Base-by-base conservation (phyloP, 2,113 vertebrate genomes). In the Litocranius walleri region DNA sequence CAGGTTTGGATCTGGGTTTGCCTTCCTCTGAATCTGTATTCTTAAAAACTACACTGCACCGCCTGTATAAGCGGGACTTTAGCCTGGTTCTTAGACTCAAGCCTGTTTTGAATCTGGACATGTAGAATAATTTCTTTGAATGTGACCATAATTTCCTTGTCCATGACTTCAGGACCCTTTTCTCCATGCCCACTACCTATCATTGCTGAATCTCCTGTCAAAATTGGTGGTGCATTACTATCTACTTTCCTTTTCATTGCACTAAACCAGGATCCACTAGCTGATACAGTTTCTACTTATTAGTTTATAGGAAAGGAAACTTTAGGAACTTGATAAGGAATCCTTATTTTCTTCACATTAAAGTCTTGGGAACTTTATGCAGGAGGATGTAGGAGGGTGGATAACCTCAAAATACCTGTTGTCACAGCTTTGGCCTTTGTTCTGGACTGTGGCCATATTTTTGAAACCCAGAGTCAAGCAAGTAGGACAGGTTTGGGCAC, bases 401-500 rank as follows among this genome's bases (percentile, higher is more conserved):
- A 45, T 48, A 97, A 50, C 3, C 3, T 92, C 81, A 94, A 89
- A 88, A 87, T 19, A 82, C 50, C 36, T 83, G 92, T 91, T 52
- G 48, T 77, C 64, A 96, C 88, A 82, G 95, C 88, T 81, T 84
- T 59, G 43, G 16, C 16, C 74, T 95, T 88, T 4, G 3, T 90
- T 96, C 54, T 96, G 87, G 90, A 84, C 48, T 59, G 59, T 84
- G 40, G 30, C 40, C 40, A 45, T 88, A 29, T 82, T 94, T 97
- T 82, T 88, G 52, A 97, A 97, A 93, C 23, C 17, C 30, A 92
- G 16, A 40, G 6, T 87, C n/a, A 50, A 97, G 50, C 96, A 92
- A 96, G 92, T 33, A 6, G 29, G 59, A 94, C 97, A 86, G 85
- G 98, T 95, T 92, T 95, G 90, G 95, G 85, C 92, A 96, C 95